Evolutionary conservation across 2,113 vertebrate species (phyloP).

Genomic region (Lasiurus cinereus): DNA sequence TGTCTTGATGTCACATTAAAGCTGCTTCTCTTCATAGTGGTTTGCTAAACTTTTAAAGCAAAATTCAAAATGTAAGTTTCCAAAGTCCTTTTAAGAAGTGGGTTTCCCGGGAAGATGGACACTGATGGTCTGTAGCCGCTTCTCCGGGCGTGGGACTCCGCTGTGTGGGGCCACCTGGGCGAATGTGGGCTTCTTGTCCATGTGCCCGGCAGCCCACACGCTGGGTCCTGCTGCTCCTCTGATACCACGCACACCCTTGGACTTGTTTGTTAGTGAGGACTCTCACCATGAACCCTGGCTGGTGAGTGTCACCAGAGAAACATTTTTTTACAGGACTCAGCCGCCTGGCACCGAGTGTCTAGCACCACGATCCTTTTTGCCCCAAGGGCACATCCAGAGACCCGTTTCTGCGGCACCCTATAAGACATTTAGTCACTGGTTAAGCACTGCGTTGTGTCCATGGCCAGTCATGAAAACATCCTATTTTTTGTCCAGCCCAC

Average conservation of each 20-base stretch:
- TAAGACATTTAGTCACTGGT: too few species aligned
- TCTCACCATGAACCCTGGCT: too few species aligned
- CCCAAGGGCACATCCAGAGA: too few species aligned
- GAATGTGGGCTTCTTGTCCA: background rate
- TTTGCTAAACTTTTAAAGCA: conserved; percentile 46
- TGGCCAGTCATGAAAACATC: too few species aligned
- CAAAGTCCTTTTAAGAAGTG: background rate
- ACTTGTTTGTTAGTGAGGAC: background rate
- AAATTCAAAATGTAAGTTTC: background rate
- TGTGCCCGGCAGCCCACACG: too few species aligned
- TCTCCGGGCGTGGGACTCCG: background rate
- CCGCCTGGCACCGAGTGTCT: too few species aligned
- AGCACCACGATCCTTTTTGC: too few species aligned
- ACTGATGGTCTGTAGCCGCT: background rate
- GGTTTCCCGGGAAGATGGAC: background rate
- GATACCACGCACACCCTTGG: background rate
- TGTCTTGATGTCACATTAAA: background rate
- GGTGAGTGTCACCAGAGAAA: too few species aligned
- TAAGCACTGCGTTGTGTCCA: too few species aligned
- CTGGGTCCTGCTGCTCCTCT: background rate
- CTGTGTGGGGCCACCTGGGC: background rate
- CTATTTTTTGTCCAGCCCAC: background rate
- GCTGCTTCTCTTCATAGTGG: background rate
- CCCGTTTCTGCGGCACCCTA: too few species aligned
- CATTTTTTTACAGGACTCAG: too few species aligned